A percentile compares a stretch with the other conserved stretches of the same genome.
Conservation (phyloP, 2,113 vertebrate genomes). For the Alethe castanea region DNA sequence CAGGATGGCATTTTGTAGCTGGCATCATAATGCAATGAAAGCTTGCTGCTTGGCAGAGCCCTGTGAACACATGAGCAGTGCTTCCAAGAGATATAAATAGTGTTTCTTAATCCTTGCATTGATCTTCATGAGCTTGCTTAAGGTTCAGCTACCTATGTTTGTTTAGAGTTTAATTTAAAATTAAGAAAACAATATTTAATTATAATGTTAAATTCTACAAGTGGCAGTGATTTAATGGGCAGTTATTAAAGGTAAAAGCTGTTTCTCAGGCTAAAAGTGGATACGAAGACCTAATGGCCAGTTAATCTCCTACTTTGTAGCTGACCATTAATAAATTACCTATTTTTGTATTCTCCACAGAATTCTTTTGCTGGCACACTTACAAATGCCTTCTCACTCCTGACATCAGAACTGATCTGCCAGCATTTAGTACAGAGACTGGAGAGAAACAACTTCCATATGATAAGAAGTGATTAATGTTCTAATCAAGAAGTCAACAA, state of each 20-base stretch:
- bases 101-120: slow-evolving; percentile 49
- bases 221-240: neutral
- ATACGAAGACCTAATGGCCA: neutral
- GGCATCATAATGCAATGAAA: slow-evolving; percentile 26
- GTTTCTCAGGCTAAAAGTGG: neutral
- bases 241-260: neutral
- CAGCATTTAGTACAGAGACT: neutral
- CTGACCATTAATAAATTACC: neutral
- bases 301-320: neutral
- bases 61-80: slow-evolving; percentile 43
- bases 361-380: neutral
- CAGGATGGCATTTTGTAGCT: slow-evolving; percentile 32
- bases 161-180: slow-evolving; percentile 5
- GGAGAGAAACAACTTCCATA: neutral
- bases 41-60: slow-evolving; percentile 51
- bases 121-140: slow-evolving; percentile 36
- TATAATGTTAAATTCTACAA: neutral
- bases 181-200: neutral
- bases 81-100: slow-evolving; percentile 58
- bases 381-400: neutral
- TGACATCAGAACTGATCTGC: neutral
- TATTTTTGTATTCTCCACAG: neutral
- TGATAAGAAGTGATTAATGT: neutral
- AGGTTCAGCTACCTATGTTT: slow-evolving; percentile 35
- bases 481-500: neutral